Evolutionary conservation across 2,888 invertebrate species (phyloP), one percentile per base, ranked within the genome.

Genomic region (Drosophila seclusa): DNA sequence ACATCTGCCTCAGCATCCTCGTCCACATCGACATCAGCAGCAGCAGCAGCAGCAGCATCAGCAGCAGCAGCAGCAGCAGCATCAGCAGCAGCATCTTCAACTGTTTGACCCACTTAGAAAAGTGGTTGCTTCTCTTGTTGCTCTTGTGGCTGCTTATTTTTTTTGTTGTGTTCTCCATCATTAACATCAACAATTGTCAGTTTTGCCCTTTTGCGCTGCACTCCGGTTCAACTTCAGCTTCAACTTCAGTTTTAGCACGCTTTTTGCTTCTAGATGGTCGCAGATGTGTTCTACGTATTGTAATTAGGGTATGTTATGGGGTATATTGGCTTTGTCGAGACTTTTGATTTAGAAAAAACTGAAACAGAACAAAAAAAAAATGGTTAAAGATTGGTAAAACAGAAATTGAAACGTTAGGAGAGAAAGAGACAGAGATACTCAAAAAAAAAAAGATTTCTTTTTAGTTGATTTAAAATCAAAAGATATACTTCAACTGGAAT

Each of bases 21-120:
- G 2, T 45, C 24, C 8, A 45, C 16, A 36, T 36, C 55, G 58
- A 45, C 29, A 55, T 21, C 59, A 38, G 29, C 29, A 29, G 1
- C 29, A 29, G 29, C 21, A 59, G 10, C 55, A 52, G 0, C 48
- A 60, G 1, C 29, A 29, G 29, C 59, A 38, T 3, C 29, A 59
- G 4, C 57, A 53, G 1, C 48, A 60, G 2, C 48, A 60, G 1
- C 54, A 67, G 16, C 34, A 38, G 13, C 45, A 52, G 1, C 50
- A 49, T 0, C 27, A n/a, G 16, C 24, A 53, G 16, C 54, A 36
- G 34, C 36, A 53, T 48, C 50, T 36, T 62, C 67, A 66, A 40
- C 31, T 75, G 71, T 29, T 21, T 79, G 78, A 78, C 78, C 80
- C 62, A 79, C 76, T 78, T 76, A 40, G 49, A 59, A 62, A 60